Evolutionary conservation across 2,113 vertebrate genomes (phyloP).

Genomic region (Pterophyllum scalare): DNA sequence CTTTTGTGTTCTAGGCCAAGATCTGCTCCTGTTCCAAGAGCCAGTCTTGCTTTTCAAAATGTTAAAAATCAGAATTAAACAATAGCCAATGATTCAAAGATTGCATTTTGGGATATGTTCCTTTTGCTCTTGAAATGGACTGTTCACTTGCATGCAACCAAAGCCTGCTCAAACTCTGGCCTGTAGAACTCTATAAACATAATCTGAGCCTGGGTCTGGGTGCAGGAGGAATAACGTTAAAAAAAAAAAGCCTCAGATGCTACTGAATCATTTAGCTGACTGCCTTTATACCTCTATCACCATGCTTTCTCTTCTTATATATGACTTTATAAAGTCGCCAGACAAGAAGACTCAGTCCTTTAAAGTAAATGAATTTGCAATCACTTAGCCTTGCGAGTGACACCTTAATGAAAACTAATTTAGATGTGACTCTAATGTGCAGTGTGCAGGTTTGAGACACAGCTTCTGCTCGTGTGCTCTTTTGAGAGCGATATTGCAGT

Average conservation of each 20-base stretch:
- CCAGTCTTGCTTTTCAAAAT: neutral
- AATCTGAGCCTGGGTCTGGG: neutral
- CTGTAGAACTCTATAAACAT: neutral
- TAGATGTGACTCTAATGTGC: slow-evolving; percentile 12
- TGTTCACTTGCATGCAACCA: neutral
- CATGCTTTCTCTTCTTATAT: neutral
- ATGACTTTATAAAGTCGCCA: slow-evolving; percentile 30
- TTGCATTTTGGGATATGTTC: neutral
- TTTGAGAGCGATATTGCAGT: slow-evolving; percentile 42
- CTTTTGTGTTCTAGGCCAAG: neutral
- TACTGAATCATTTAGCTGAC: neutral
- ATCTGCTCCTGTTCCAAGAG: neutral
- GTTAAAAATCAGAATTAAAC: neutral
- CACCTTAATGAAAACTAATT: slow-evolving; percentile 41
- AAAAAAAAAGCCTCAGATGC: neutral
- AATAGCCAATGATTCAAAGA: neutral
- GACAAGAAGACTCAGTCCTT: slow-evolving; percentile 2
- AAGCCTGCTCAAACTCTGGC: neutral
- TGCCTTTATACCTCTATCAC: slow-evolving; percentile 4
- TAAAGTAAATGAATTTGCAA: slow-evolving; percentile 49
- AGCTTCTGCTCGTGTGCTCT: neutral
- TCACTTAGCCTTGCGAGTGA: slow-evolving; percentile 40
- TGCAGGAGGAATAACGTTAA: neutral
- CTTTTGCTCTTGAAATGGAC: neutral
- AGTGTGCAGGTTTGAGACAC: neutral